Percentiles rank a stretch among this genome's conserved stretches.
Conservation (phyloP, 2,888 invertebrate genomes). For the Pterobdella sp. region DNA sequence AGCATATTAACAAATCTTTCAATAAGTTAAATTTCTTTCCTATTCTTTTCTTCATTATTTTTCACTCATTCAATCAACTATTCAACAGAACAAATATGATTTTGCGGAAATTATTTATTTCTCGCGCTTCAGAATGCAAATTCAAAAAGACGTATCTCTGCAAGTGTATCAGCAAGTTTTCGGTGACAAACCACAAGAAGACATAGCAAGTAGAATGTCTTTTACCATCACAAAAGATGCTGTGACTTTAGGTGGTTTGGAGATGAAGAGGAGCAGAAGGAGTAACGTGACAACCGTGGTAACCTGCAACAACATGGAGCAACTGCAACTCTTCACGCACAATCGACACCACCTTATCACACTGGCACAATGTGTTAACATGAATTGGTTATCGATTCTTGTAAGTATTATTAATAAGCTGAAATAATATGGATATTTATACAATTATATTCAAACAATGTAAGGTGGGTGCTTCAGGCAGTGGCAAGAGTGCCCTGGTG, state of each 20-base stretch:
- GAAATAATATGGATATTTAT: background rate
- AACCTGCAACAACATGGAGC: background rate
- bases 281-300: background rate
- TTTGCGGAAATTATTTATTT: background rate
- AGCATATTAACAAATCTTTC: too few species aligned
- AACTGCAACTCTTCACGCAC: background rate
- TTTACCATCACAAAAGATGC: background rate
- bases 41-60: conserved; percentile 17
- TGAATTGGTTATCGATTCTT: conserved; percentile 85
- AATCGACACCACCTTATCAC: background rate
- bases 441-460: conserved; percentile 25
- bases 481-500: conserved; percentile 73
- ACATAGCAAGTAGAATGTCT: background rate
- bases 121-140: background rate
- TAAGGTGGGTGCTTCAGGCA: conserved; percentile 68
- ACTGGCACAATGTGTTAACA: conserved; percentile 73
- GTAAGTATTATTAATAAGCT: conserved; percentile 52
- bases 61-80: too few species aligned
- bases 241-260: background rate
- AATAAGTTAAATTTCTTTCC: too few species aligned
- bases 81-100: background rate
- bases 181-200: background rate
- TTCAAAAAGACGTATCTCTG: background rate
- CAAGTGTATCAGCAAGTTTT: conserved; percentile 8
- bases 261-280: background rate